Conservation (phyloP, 1,140 invertebrate genomes). For the Drosophila parabipectinata region DNA sequence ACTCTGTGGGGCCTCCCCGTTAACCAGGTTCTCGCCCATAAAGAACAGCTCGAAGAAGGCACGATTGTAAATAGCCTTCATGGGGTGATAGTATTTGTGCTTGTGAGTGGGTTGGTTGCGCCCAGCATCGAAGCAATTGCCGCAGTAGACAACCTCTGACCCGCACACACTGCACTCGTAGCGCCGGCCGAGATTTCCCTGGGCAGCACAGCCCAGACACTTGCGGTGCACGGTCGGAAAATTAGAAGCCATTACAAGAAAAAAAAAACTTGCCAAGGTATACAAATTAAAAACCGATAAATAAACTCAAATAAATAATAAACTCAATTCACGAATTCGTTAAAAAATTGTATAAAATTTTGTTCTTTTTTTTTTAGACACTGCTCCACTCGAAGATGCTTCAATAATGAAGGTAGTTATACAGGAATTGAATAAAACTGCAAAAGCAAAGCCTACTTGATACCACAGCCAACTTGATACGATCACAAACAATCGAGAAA, state of each 20-base stretch:
- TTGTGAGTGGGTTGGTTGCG: constrained; percentile 15
- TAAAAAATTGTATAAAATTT: neutral
- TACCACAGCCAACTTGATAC: neutral
- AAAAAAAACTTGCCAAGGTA: neutral
- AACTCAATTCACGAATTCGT: neutral
- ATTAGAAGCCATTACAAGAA: constrained; percentile 3
- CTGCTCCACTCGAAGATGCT: neutral
- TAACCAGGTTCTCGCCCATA: constrained; percentile 32
- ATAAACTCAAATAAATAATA: neutral
- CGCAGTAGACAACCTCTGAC: constrained; percentile 39
- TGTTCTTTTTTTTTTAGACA: neutral
- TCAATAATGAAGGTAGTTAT: neutral
- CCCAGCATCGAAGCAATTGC: constrained; percentile 29
- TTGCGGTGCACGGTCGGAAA: constrained; percentile 1
- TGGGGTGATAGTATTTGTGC: constrained; percentile 63
- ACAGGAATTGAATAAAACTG: neutral
- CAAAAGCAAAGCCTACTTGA: neutral
- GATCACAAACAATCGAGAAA: neutral
- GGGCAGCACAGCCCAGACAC: constrained; percentile 28
- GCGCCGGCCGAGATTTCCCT: constrained; percentile 15
- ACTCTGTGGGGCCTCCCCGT: constrained; percentile 53
- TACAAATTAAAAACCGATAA: neutral
- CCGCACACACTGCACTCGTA: constrained; percentile 56
- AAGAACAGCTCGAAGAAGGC: constrained; percentile 41
- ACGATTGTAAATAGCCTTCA: constrained; percentile 48